Conservation (phyloP, 1,140 invertebrate species). For the Atta cephalotes region DNA sequence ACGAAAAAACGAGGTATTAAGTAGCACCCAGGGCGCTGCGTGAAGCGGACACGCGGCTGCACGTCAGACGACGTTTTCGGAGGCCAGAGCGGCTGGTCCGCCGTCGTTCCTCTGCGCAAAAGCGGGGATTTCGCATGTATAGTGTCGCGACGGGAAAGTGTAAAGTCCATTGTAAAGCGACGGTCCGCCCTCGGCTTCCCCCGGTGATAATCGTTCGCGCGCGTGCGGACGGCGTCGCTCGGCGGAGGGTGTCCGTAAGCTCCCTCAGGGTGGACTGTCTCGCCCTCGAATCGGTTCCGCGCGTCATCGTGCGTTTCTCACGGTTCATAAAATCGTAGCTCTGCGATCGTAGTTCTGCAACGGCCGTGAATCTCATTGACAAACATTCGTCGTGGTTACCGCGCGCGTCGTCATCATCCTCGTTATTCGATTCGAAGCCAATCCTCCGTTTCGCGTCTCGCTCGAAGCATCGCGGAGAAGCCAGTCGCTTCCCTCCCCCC, state of each 20-base stretch:
- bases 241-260: constrained; percentile 7
- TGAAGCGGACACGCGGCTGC: constrained; percentile 67
- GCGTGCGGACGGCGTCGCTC: constrained; percentile 24
- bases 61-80: constrained; percentile 80
- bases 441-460: not conserved
- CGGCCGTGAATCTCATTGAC: not conserved
- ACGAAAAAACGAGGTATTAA: not conserved
- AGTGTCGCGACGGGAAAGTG: constrained; percentile 71
- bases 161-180: constrained; percentile 41
- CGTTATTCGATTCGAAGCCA: not conserved
- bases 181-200: constrained; percentile 62
- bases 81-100: constrained; percentile 71
- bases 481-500: not conserved
- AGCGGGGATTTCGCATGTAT: constrained; percentile 61
- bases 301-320: not conserved
- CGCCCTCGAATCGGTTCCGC: not conserved
- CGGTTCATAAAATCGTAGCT: not conserved
- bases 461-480: not conserved
- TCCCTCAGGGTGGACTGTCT: not conserved
- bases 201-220: constrained; percentile 30
- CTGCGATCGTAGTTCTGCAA: not conserved
- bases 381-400: not conserved
- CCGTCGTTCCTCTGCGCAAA: constrained; percentile 78
- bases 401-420: not conserved
- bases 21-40: not conserved